Percentiles rank a stretch among this genome's conserved stretches.
Evolutionary conservation across 2,113 vertebrate species (phyloP).

Genomic region (Pelobates fuscus): DNA sequence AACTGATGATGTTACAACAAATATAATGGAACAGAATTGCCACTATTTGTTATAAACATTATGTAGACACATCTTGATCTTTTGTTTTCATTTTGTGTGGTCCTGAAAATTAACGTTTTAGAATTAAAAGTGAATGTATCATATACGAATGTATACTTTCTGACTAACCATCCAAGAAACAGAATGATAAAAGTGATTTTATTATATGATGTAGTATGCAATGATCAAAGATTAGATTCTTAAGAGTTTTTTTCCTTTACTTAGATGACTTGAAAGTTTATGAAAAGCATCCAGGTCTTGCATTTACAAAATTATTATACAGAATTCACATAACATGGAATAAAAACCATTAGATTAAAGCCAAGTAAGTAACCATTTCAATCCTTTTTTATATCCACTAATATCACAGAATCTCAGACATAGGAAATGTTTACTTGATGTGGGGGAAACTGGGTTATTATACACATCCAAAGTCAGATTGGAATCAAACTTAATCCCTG

Average conservation of each 20-base stretch:
- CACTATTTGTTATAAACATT: too few species aligned
- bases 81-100: conserved; percentile 3
- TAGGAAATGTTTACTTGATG: conserved; percentile 30
- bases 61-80: not conserved
- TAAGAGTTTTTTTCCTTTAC: not conserved
- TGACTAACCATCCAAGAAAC: not conserved
- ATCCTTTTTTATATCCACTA: conserved; percentile 38
- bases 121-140: not conserved
- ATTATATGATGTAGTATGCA: not conserved
- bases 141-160: not conserved
- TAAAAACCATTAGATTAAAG: conserved; percentile 17
- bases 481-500: conserved; percentile 64
- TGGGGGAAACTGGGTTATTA: conserved; percentile 46
- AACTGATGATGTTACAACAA: too few species aligned
- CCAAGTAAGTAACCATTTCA: conserved; percentile 37
- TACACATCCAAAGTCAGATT: conserved; percentile 58
- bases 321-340: not conserved
- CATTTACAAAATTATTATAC: conserved; percentile 8
- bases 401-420: conserved; percentile 49
- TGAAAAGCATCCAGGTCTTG: not conserved
- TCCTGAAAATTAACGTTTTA: not conserved
- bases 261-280: conserved; percentile 13
- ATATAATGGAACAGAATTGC: too few species aligned
- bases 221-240: not conserved
- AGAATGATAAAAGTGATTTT: not conserved